phyloP scores from a whole-genome alignment of 1,140 invertebrate species.

The Caenorhabditis elegans region DNA sequence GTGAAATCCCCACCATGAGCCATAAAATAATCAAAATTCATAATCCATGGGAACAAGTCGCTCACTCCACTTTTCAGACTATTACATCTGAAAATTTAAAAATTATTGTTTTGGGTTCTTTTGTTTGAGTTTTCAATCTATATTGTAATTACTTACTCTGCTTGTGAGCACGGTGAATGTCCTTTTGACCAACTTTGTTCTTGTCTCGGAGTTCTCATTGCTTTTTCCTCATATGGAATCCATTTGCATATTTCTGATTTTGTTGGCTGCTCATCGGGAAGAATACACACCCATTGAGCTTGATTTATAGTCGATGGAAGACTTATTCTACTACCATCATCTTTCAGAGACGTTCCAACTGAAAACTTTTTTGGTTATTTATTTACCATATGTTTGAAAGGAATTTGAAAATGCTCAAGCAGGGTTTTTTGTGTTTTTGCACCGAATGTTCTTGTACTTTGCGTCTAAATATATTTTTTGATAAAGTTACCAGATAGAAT shows the following conservation, averaged over 20 bases:
- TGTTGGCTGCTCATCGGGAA: not conserved
- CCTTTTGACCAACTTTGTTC: constrained; percentile 13
- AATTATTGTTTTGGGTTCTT: not conserved
- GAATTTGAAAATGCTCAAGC: too few relatives aligned
- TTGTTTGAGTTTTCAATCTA: not conserved
- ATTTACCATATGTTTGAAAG: too few relatives aligned
- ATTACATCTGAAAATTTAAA: not conserved
- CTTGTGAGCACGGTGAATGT: not conserved
- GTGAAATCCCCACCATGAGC: not conserved
- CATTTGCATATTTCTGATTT: constrained; percentile 19
- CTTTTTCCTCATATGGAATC: constrained; percentile 14
- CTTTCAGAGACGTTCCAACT: constrained; percentile 2
- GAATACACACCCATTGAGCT: constrained; percentile 16
- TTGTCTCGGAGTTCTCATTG: not conserved
- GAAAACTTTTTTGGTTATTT: too few relatives aligned
- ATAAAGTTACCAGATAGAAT: too few relatives aligned
- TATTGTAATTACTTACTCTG: not conserved
- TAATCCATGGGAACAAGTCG: not conserved
- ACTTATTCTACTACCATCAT: constrained; percentile 18
- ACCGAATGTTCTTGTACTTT: too few relatives aligned
- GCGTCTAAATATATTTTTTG: too few relatives aligned
- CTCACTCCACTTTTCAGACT: constrained; percentile 10
- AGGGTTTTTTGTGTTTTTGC: too few relatives aligned
- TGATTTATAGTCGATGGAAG: constrained; percentile 7
- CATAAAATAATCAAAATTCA: constrained; percentile 11